Evolutionary conservation across 2,113 vertebrate species (phyloP), one percentile per base, ranked within the genome.

Genomic region (Puntigrus tetrazona): DNA sequence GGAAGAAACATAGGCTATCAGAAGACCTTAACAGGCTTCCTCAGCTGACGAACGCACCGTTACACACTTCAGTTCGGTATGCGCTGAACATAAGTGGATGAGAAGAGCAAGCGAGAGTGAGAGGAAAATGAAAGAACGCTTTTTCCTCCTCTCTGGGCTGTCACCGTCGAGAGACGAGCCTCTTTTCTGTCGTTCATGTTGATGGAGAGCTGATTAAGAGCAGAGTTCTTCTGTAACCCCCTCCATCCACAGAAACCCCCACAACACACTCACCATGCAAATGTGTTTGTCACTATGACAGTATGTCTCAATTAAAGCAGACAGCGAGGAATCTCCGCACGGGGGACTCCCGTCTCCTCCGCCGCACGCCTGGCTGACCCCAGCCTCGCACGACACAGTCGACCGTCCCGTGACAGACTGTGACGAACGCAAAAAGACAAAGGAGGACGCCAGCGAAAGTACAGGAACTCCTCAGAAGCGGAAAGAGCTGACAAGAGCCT

Each of bases 221-320:
- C 95, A 93, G 94, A 76, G 20, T 83, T 78, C 67, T 47, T 81
- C 47, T 45, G n/a, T 34, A 63, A 18, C 22, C 36, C 69, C 47
- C 31, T 61, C 13, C 57, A 50, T 43, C 31, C 55, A 38, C 34
- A 27, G 16, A 81, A 73, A 59, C 95, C 92, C 93, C 91, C 90
- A 92, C 89, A 88, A 94, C 96, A 96, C 95, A 96, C 95, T 95
- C 92, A 87, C 91, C 95, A 98, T 98, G 97, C 96, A 98, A 98
- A 99, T 98, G 94, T 96, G 94, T 96, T 96, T 98, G 96, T 97
- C 96, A 96, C 96, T 96, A 93, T 97, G 97, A 98, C 97, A 97
- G 95, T 93, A 95, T 93, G 96, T 98, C 97, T 98, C 97, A 98
- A 97, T 98, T 98, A 98, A 95, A 94, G 94, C 93, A 91, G 86